Evolutionary conservation across 2,113 vertebrate genomes (phyloP).

Genomic region (Planiliza haematocheilus): DNA sequence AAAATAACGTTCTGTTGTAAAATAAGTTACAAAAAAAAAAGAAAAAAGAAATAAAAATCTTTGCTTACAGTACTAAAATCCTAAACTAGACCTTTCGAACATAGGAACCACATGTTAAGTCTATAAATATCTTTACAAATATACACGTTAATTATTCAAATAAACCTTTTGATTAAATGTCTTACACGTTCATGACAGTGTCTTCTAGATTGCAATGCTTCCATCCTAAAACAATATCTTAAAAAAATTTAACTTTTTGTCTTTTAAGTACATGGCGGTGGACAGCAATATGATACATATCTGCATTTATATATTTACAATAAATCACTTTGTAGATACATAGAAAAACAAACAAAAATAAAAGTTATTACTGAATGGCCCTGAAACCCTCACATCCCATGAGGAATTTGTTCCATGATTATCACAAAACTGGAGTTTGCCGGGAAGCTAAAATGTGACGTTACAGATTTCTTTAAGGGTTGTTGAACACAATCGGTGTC

Average conservation of each 20-base stretch:
- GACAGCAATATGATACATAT: conserved; percentile 85
- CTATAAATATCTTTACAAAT: conserved; percentile 99
- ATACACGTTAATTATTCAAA: conserved; percentile 91
- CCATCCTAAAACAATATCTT: conserved; percentile 76
- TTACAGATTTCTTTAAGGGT: not conserved
- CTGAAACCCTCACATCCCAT: conserved; percentile 44
- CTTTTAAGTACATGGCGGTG: conserved; percentile 83
- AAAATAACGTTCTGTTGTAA: conserved; percentile 86
- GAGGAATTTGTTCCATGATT: conserved; percentile 51
- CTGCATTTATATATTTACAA: conserved; percentile 92
- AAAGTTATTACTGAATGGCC: conserved; percentile 52
- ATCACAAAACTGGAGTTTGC: conserved; percentile 21
- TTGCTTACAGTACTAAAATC: conserved; percentile 87
- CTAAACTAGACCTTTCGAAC: conserved; percentile 85
- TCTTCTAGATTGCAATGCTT: conserved; percentile 87
- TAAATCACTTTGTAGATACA: conserved; percentile 86
- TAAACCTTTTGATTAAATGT: conserved; percentile 87
- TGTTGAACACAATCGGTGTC: conserved; percentile 12
- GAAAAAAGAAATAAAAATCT: conserved; percentile 77
- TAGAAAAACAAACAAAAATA: conserved; percentile 76
- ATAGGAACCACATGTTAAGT: conserved; percentile 88
- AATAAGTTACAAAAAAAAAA: conserved; percentile 91
- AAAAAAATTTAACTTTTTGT: conserved; percentile 69
- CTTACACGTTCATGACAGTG: conserved; percentile 85
- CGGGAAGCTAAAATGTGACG: conserved; percentile 15